A percentile compares a stretch with the other conserved stretches of the same genome.
Conservation (phyloP, 2,888 invertebrate species). For the Ectropis crepuscularia region DNA sequence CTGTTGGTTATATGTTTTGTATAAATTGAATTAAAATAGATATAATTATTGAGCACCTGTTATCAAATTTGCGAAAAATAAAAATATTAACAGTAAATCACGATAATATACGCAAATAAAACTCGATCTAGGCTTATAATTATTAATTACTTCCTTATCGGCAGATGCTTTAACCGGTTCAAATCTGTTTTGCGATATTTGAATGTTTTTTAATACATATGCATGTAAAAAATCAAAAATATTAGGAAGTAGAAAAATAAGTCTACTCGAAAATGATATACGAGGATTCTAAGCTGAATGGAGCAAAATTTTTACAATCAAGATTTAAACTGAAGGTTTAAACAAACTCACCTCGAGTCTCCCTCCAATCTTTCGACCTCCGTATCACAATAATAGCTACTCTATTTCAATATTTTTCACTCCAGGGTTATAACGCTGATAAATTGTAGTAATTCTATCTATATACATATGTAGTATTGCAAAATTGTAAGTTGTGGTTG, state of each 20-base stretch:
- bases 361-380: no score
- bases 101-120: background rate
- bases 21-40: no score
- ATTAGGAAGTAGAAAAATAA: slow-evolving; percentile 6
- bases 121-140: slow-evolving; percentile 5
- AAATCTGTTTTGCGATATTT: slow-evolving; percentile 1
- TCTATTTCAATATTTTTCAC: no score
- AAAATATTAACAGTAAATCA: background rate
- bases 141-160: slow-evolving; percentile 16
- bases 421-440: no score
- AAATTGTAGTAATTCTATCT: no score
- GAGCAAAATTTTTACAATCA: no score
- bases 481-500: no score
- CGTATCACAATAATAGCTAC: no score
- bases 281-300: no score
- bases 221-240: slow-evolving; percentile 5
- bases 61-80: background rate
- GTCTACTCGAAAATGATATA: background rate
- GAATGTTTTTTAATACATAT: background rate
- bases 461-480: no score
- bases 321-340: background rate
- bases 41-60: background rate
- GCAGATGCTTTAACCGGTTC: slow-evolving; percentile 10
- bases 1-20: no score
- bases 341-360: no score